Conservation (phyloP, 2,113 vertebrate species). For the Bambusicola thoracicus region DNA sequence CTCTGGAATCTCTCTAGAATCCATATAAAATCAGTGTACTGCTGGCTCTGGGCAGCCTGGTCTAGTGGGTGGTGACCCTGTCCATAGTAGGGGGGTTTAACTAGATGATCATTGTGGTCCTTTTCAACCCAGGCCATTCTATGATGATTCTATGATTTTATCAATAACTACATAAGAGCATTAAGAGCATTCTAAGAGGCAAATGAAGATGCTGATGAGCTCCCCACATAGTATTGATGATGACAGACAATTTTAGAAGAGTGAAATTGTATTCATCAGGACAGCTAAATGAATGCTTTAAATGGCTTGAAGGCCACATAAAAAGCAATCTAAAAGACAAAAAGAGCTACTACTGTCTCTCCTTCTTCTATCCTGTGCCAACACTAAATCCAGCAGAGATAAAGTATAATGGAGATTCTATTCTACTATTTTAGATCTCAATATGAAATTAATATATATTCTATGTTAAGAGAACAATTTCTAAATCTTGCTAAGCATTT, state of each 20-base stretch:
- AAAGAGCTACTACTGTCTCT: background rate
- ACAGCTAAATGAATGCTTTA: background rate
- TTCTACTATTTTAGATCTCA: background rate
- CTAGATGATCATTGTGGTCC: too few relatives aligned
- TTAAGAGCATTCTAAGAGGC: background rate
- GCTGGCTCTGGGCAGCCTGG: too few relatives aligned
- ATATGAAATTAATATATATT: background rate
- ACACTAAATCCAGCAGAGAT: background rate
- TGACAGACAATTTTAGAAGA: background rate
- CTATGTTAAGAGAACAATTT: background rate
- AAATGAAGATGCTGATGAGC: background rate
- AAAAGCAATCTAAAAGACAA: background rate
- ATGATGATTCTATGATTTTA: background rate
- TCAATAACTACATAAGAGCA: background rate
- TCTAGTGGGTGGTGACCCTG: too few relatives aligned
- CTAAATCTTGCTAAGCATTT: background rate
- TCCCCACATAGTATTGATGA: background rate
- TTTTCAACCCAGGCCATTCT: too few relatives aligned
- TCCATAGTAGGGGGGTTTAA: too few relatives aligned
- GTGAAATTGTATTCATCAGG: background rate
- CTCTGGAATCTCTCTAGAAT: background rate
- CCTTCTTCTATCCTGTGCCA: background rate
- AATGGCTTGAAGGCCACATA: background rate
- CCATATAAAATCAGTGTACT: background rate
- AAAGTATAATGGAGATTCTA: background rate